Base-by-base conservation (phyloP, 1,140 invertebrate species). In the Octopus bimaculoides region DNA sequence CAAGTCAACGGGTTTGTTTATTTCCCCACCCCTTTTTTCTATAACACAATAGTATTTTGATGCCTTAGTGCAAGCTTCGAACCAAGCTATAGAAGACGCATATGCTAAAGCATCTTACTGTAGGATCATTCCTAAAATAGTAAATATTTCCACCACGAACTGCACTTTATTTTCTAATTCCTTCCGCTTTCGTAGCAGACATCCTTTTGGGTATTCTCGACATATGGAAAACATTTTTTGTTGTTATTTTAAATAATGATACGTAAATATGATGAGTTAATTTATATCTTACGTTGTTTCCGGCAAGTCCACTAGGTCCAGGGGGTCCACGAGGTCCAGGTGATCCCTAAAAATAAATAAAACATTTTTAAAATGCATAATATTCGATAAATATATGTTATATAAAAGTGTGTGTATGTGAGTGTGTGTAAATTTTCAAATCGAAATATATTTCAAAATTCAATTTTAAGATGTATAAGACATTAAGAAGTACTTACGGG, bases 221-320 rank as follows among this genome's bases (percentile, higher is more conserved):
- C 26, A 41, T 41, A 41, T 41, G 26, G 26, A 41, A 41, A 41
- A 41, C 26, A 41, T 41, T 41, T 41, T 41, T 41, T 41, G 26
- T 80, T 86, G 84, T 52, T 83, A 79, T 75, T 84, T 84, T 79
- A 84, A 85, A 54, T 86, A 77, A 10, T 84, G 82, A 66, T 86
- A 86, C 61, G 87, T 83, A 17, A 85, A 14, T n/a, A 75, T 75
- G 69, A 12, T 86, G 86, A 41, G 84, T 83, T n/a, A 88, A 80
- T 75, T 86, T 85, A 69, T 86, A 83, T 82, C 87, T 86, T 74
- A 87, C 87, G 26, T 83, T 81, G 41, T 87, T 81, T 9, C 87
- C 88, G n/a, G 84, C 78, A 17, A 88, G 85, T 77, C 88, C 88
- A 12, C 77, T 78, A 26, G 88, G 88, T 82, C 88, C 88, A 5